A percentile compares a stretch with the other conserved stretches of the same genome.
These are phyloP conservation scores for Aphelenchoides avenae DNA, from an alignment of 1,140 invertebrate genomes.

Conservation along the genomic window DNA sequence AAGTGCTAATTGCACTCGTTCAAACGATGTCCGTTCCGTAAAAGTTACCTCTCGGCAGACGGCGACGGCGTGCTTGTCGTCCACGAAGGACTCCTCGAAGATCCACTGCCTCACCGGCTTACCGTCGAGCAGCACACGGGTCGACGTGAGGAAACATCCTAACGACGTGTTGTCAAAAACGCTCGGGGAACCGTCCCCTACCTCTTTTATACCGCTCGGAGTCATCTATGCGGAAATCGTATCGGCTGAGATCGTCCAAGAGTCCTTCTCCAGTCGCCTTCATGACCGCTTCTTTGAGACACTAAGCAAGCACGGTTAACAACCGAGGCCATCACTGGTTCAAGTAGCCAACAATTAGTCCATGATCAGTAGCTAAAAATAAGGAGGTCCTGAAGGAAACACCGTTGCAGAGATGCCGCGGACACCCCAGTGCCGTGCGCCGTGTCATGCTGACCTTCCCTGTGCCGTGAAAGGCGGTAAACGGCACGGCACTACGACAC, in stretches of 20 bases:
- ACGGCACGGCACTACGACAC: too few species aligned
- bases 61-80: slow-evolving; percentile 50
- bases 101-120: slow-evolving; percentile 49
- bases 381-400: too few species aligned
- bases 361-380: neutral
- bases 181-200: neutral
- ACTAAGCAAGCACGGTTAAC: slow-evolving; percentile 33
- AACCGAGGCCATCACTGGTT: too few species aligned
- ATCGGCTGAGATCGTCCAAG: slow-evolving; percentile 48
- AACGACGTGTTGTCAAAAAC: neutral
- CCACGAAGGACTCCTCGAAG: slow-evolving; percentile 58
- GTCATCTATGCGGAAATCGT: slow-evolving; percentile 53
- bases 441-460: too few species aligned
- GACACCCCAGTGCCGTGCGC: too few species aligned
- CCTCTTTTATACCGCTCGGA: slow-evolving; percentile 41
- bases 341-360: neutral
- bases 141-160: slow-evolving; percentile 56
- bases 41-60: slow-evolving; percentile 54
- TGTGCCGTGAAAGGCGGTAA: too few species aligned
- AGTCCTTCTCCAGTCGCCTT: slow-evolving; percentile 58
- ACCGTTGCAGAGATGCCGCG: too few species aligned
- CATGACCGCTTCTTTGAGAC: slow-evolving; percentile 56
- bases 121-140: slow-evolving; percentile 46
- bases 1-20: slow-evolving; percentile 2
- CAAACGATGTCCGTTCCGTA: neutral